Evolutionary conservation across 2,113 vertebrate species (phyloP), one percentile per base, ranked within the genome.

Genomic region (Caranx melampygus): DNA sequence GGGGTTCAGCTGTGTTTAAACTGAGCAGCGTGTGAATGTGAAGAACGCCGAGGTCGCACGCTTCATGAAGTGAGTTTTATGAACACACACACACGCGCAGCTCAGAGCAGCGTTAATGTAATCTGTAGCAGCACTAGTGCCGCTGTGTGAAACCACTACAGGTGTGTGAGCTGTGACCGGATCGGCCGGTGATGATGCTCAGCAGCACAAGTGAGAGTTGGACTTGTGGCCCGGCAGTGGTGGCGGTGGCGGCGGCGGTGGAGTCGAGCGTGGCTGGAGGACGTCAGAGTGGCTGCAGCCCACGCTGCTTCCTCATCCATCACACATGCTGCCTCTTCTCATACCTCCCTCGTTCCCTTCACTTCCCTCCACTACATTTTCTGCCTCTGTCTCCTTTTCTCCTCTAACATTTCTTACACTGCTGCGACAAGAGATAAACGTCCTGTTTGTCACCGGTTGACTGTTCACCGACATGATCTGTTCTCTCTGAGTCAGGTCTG

Each of bases 1-100:
- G 51, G 51, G 34, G 60, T 72, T 83, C 84, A 85, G 6, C 37
- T 75, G 45, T 7, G 34, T 57, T 79, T 82, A 70, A 26, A n/a
- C 34, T 44, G 15, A 20, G 31, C 55, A 59, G 7, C 65, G 67
- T 74, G 73, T 58, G 62, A 68, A 81, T 51, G 16, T 66, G 40
- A 81, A 35, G 31, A 40, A 65, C 59, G 31, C 35, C 13, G 63
- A 67, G 75, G 84, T 75, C 78, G 57, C 8, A 26, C 20, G 11
- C 79, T 83, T 60, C 54, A 72, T 51, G 40, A 52, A 12, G 11
- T 79, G 58, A 54, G 20, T 89, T 88, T 87, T 83, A 79, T 72
- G 78, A 87, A 84, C 78, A 37, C 6, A 11, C 33, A 84, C 78
- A 37, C 6, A 11, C 33, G 34, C 40, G 63, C 63, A 4, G 58